Base-by-base conservation (phyloP, 2,797 vertebrate species). In the Denticeps clupeoides region DNA sequence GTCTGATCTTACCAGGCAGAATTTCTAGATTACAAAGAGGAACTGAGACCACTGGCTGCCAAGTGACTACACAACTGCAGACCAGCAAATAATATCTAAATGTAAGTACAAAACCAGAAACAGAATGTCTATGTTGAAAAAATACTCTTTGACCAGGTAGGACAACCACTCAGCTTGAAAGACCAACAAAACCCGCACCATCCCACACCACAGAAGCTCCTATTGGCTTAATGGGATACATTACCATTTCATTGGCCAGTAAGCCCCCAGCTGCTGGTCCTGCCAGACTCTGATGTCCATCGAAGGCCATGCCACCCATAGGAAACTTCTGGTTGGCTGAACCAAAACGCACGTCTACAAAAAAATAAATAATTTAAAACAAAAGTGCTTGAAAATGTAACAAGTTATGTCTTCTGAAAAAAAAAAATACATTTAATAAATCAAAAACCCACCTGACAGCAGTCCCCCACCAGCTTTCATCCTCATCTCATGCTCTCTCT, bases 211-310 rank as follows among this genome's bases (percentile, higher is more conserved):
- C 38, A 37, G 38, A 10, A 23, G 64, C 69, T 58, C 56, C 51
- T 7, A 51, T 68, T 63, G 71, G 60, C 58, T 62, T 56, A 64
- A 62, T 44, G 60, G 79, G 82, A 96, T 95, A 97, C 93, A 3
- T 97, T 97, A 97, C 95, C 93, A 99, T 94, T 86, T 99, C 95
- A 62, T 82, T 89, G 86, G 82, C 80, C 86, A 90, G 90, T 85
- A 95, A 85, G 63, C 60, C 59, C 9, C 66, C 77, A 11, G 81
- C 1, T 46, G 90, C 73, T 63, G 87, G 69, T 70, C 89, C 87
- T 51, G 85, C 87, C 74, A 94, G 85, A 72, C 87, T 89, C 60
- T 89, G 86, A 71, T 89, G 93, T 67, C 82, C 82, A 65, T 97
- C 93, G 80, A 93, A 97, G 74, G 86, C 86, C 79, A 97, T 85